A percentile compares a stretch with the other conserved stretches of the same genome.
Evolutionary conservation across 2,888 invertebrate genomes (phyloP).

Genomic region (Mantis religiosa): DNA sequence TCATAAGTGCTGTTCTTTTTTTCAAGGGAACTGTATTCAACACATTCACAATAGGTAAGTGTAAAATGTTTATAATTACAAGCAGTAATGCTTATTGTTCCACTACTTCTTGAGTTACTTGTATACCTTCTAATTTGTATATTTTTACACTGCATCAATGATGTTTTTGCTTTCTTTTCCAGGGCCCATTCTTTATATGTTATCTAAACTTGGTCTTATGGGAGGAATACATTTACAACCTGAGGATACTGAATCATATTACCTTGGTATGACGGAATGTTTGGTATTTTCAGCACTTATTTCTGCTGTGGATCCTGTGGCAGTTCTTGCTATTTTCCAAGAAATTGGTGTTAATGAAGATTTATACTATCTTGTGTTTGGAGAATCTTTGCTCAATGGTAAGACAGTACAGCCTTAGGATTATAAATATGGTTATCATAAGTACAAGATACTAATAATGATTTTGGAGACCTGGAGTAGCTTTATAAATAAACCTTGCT

Average conservation of each 20-base stretch:
- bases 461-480: too few species aligned
- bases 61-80: background rate
- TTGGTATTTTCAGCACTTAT: slow-evolving; percentile 50
- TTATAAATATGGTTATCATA: too few species aligned
- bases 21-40: slow-evolving; percentile 39
- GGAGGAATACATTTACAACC: slow-evolving; percentile 16
- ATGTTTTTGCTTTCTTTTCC: background rate
- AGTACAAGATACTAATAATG: too few species aligned
- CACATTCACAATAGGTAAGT: slow-evolving; percentile 40
- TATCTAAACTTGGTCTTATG: slow-evolving; percentile 28
- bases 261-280: slow-evolving; percentile 39
- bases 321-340: slow-evolving; percentile 55
- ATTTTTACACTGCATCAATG: background rate
- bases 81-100: background rate
- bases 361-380: slow-evolving; percentile 58
- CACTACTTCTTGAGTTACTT: background rate
- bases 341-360: slow-evolving; percentile 58
- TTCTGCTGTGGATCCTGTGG: slow-evolving; percentile 57
- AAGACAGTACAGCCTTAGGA: background rate
- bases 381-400: slow-evolving; percentile 57
- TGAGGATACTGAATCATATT: background rate
- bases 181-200: slow-evolving; percentile 29
- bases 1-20: background rate
- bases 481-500: too few species aligned
- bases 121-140: too few species aligned